These are phyloP conservation scores for Ochropleura plecta DNA, from an alignment of 2,888 invertebrate species.

Conservation along the genomic window DNA sequence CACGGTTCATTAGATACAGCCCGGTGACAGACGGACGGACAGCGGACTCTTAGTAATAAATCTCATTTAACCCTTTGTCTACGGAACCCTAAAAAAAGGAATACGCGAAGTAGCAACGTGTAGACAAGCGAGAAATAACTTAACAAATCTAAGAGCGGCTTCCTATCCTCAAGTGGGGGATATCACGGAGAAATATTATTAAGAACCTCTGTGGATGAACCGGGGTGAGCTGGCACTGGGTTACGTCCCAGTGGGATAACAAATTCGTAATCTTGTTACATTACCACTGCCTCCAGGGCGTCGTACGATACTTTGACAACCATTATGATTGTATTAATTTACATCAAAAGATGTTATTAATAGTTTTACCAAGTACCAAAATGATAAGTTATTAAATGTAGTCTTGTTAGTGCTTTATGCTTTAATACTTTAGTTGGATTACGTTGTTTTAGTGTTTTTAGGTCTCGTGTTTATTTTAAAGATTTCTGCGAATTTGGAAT, in stretches of 20 bases:
- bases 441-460: slow-evolving; percentile 16
- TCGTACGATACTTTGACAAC: slow-evolving; percentile 73
- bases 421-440: slow-evolving; percentile 24
- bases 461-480: slow-evolving; percentile 8
- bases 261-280: slow-evolving; percentile 75
- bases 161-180: slow-evolving; percentile 64
- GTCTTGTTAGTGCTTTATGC: slow-evolving; percentile 19
- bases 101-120: slow-evolving; percentile 25
- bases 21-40: too few relatives aligned
- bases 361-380: slow-evolving; percentile 53
- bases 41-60: too few relatives aligned
- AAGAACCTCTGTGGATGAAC: slow-evolving; percentile 70
- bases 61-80: too few relatives aligned
- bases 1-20: too few relatives aligned
- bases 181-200: slow-evolving; percentile 73
- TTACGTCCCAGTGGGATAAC: slow-evolving; percentile 71
- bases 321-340: slow-evolving; percentile 73
- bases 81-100: background rate
- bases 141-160: slow-evolving; percentile 57
- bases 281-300: slow-evolving; percentile 66
- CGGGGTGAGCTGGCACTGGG: slow-evolving; percentile 69
- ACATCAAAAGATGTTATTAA: slow-evolving; percentile 61
- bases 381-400: slow-evolving; percentile 45
- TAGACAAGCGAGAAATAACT: slow-evolving; percentile 59
- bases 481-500: background rate